A percentile compares a stretch with the other conserved stretches of the same genome.
Evolutionary conservation across 2,113 vertebrate genomes (phyloP).

Genomic region (Hippolais icterina): DNA sequence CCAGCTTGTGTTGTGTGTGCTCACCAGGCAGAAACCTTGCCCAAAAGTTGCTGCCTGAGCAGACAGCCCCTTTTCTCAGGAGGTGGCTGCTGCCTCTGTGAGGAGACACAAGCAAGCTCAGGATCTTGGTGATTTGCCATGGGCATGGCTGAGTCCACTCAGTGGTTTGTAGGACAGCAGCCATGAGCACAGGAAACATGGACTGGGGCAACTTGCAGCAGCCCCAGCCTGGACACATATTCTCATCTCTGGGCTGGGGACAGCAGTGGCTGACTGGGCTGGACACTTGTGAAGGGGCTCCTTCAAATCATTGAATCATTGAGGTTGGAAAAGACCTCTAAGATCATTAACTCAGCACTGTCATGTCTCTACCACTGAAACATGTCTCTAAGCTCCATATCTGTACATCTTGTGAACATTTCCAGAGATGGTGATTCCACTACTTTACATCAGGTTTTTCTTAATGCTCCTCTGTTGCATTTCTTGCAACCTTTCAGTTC

Average conservation of each 20-base stretch:
- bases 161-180: background rate
- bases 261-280: background rate
- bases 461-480: background rate
- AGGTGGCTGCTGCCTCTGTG: background rate
- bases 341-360: background rate
- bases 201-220: background rate
- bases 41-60: background rate
- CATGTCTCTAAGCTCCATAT: background rate
- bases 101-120: background rate
- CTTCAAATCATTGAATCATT: background rate
- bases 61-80: background rate
- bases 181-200: background rate
- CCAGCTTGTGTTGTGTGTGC: background rate
- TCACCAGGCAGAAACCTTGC: background rate
- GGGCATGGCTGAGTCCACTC: background rate
- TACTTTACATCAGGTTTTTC: background rate
- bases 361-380: background rate
- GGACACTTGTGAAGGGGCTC: background rate
- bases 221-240: rapidly evolving
- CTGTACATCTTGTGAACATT: background rate
- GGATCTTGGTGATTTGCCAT: background rate
- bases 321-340: background rate
- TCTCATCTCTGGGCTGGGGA: background rate
- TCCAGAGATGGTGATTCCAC: background rate
- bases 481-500: background rate